Conservation (phyloP, 2,888 invertebrate genomes). For the Trissoscelio sp. region DNA sequence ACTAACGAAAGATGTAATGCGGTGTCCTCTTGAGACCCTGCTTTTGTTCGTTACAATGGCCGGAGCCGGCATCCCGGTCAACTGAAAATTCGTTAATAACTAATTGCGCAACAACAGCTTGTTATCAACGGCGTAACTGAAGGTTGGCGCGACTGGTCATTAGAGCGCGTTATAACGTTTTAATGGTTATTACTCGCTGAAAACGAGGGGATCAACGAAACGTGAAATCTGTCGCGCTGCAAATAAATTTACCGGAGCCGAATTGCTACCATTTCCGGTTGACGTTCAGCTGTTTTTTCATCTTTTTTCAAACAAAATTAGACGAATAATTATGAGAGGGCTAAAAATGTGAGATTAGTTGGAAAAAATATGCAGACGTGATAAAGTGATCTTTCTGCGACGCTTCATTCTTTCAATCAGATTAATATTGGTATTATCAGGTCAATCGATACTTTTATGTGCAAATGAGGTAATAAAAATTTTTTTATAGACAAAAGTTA, state of each 20-base stretch:
- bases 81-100: conserved; percentile 67
- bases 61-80: conserved; percentile 23
- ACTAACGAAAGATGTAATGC: conserved; percentile 63
- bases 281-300: no score
- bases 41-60: conserved; percentile 62
- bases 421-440: no score
- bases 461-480: no score
- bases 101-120: conserved; percentile 66
- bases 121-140: conserved; percentile 66
- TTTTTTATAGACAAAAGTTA: no score
- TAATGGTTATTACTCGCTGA: conserved; percentile 70
- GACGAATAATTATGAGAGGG: not conserved
- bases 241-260: conserved; percentile 39
- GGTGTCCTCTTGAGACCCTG: conserved; percentile 59
- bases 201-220: conserved; percentile 60
- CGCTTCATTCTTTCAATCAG: no score
- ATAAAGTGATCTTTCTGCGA: no score
- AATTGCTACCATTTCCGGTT: conserved; percentile 26
- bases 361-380: no score
- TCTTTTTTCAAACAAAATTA: conserved; percentile 7
- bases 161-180: conserved; percentile 71
- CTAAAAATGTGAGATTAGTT: not conserved
- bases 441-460: no score
- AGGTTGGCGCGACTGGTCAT: conserved; percentile 65
- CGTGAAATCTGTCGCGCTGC: conserved; percentile 58